These are phyloP conservation scores for Bugula neritina DNA, from an alignment of 2,888 invertebrate genomes.

Conservation along the genomic window DNA sequence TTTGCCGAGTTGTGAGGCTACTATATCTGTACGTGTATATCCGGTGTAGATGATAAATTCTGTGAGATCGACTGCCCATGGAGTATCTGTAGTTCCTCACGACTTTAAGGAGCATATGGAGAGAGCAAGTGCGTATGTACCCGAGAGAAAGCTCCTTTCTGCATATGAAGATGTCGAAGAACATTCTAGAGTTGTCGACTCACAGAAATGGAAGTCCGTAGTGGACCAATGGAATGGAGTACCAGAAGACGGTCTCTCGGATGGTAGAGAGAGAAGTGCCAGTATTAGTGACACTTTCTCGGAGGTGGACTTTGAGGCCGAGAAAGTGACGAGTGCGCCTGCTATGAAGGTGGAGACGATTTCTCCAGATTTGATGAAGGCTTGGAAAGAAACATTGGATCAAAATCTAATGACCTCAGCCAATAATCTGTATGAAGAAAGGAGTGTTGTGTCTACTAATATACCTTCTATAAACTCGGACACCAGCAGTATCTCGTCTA, in stretches of 20 bases:
- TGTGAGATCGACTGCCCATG: background rate
- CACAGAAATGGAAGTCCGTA: slow-evolving; percentile 6
- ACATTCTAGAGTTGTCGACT: background rate
- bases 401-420: background rate
- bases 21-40: background rate
- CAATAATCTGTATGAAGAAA: background rate
- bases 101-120: slow-evolving; percentile 11
- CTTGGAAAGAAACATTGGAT: background rate
- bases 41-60: background rate
- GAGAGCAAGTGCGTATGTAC: background rate
- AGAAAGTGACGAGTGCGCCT: background rate
- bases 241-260: background rate
- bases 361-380: background rate
- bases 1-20: no score
- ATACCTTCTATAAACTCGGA: no score
- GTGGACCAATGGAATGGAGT: background rate
- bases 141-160: background rate
- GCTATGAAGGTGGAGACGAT: background rate
- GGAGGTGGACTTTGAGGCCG: background rate
- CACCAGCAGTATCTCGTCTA: no score
- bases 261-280: slow-evolving; percentile 13
- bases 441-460: no score
- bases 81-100: background rate
- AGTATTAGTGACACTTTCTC: background rate
- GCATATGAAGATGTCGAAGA: background rate